phyloP scores from a whole-genome alignment of 2,113 vertebrate species.

The Hyaena hyaena region DNA sequence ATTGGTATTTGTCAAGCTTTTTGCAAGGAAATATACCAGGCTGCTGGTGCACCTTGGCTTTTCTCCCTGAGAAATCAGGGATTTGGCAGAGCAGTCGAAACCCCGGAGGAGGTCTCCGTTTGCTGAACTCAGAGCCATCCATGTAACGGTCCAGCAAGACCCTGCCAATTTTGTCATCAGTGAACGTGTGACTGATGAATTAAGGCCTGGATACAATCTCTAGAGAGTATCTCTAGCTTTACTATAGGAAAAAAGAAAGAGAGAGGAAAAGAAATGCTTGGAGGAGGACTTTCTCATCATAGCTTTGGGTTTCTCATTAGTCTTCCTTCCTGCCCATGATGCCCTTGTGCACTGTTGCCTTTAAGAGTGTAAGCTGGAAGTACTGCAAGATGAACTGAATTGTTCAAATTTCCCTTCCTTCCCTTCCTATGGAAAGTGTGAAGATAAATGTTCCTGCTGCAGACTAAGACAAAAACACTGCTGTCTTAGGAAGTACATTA shows the following conservation, averaged over 20 bases:
- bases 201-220: conserved; percentile 3
- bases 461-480: neutral
- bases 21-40: neutral
- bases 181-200: conserved; percentile 30
- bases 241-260: neutral
- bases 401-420: neutral
- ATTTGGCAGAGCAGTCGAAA: neutral
- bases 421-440: neutral
- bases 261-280: neutral
- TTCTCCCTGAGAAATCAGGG: conserved; percentile 14
- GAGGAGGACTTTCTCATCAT: conserved; percentile 21
- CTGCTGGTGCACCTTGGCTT: neutral
- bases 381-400: conserved; percentile 22
- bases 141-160: neutral
- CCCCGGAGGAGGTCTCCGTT: neutral
- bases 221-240: conserved; percentile 2
- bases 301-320: conserved; percentile 34
- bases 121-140: neutral
- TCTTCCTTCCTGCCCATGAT: neutral
- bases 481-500: neutral
- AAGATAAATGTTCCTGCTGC: neutral
- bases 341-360: neutral
- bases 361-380: neutral
- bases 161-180: neutral
- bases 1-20: neutral